phyloP scores from a whole-genome alignment of 1,140 invertebrate genomes.

The Caenorhabditis tropicalis region DNA sequence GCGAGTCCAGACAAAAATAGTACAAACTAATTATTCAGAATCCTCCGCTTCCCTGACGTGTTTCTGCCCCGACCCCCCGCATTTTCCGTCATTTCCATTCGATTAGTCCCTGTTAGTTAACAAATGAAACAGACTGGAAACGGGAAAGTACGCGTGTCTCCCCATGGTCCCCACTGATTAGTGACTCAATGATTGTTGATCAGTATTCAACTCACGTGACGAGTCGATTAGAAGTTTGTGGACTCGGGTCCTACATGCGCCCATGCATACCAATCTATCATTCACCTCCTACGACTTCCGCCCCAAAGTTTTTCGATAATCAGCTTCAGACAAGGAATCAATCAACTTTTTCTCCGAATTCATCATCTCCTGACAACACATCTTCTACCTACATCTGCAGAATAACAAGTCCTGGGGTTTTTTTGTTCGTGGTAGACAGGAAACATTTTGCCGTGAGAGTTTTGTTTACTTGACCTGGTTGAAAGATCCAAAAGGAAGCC shows the following conservation, averaged over 20 bases:
- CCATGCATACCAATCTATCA: slow-evolving; percentile 29
- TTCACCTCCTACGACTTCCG: slow-evolving; percentile 8
- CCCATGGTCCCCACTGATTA: neutral
- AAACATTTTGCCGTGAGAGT: neutral
- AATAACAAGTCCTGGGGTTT: slow-evolving; percentile 7
- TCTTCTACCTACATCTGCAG: neutral
- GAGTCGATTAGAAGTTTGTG: neutral
- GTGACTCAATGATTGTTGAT: slow-evolving; percentile 9
- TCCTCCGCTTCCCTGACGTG: neutral
- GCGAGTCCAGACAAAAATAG: neutral
- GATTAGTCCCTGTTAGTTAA: neutral
- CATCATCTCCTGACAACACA: neutral
- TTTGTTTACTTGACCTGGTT: slow-evolving; percentile 24
- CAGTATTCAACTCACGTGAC: slow-evolving; percentile 32
- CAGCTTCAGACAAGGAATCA: slow-evolving; percentile 31
- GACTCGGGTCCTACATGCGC: neutral
- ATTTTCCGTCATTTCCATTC: slow-evolving; percentile 7
- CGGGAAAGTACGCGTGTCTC: neutral
- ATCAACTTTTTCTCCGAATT: slow-evolving; percentile 25
- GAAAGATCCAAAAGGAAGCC: neutral
- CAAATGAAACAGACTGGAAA: slow-evolving; percentile 33
- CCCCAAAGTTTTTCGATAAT: neutral
- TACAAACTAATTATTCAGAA: neutral
- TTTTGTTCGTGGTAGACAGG: neutral
- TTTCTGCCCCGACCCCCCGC: neutral